Evolutionary conservation across 2,888 invertebrate species (phyloP), one percentile per base, ranked within the genome.

Genomic region (Limnephilus auricula): DNA sequence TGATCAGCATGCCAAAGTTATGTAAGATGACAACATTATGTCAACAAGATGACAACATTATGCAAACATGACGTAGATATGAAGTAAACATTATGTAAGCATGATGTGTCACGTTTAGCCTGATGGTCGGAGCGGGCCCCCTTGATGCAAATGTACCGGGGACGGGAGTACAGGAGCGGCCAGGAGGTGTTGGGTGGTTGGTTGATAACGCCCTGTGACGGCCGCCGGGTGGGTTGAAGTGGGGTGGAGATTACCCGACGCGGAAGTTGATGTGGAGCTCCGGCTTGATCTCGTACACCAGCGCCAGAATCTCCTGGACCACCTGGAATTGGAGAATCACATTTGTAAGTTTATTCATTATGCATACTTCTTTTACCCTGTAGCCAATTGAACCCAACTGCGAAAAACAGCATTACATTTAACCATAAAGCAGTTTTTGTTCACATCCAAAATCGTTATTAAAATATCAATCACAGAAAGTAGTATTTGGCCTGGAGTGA

Each of bases 201-300:
- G 65, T 65, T 65, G 25, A 1, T 65, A 65, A 65, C 25, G 25
- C 25, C 65, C 65, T n/a, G 25, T 65, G 25, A 65, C n/a, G 50
- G 30, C 40, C 50, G 37, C 80, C 65, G 32, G 32, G 12, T 30
- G 89, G 18, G 78, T 9, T 65, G n/a, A 15, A 18, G 45, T 4
- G 25, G 37, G 65, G 30, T 30, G n/a, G 34, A 18, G 88, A 45
- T 93, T 92, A 92, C 79, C 92, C 93, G 93, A 95, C 93, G 94
- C 97, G 97, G 95, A 97, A 98, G 96, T 99, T 99, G 95, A 97
- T 96, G 96, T 99, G 99, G 94, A 99, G 96, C 95, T 99, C 98
- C 5, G 99, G 99, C 95, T 98, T 98, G 95, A 99, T 99, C 94
- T 98, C 98, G 94, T 98, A 98, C 85, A 99, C 99, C 95, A 98